phyloP scores from a whole-genome alignment of 2,797 vertebrate species.

The Neosilurus hyrtlii region DNA sequence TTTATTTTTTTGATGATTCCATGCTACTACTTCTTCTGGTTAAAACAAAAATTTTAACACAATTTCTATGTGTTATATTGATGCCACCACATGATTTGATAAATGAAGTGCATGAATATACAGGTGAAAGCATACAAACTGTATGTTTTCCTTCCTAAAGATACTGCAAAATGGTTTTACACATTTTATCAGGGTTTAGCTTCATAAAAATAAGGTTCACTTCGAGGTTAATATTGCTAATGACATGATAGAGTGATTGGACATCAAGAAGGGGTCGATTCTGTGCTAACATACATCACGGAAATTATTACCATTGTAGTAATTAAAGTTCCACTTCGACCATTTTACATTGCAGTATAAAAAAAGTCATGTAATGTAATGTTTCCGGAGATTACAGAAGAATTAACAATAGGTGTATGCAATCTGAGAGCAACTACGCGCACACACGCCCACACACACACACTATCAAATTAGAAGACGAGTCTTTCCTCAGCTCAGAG shows the following conservation, averaged over 20 bases:
- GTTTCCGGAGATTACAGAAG: neutral
- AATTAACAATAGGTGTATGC: neutral
- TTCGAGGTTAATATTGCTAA: neutral
- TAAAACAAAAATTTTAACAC: neutral
- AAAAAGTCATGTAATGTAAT: neutral
- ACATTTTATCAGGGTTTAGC: neutral
- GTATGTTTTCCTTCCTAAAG: neutral
- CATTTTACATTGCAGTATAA: neutral
- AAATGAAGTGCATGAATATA: neutral
- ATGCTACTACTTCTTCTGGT: neutral
- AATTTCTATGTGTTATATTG: neutral
- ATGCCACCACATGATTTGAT: neutral
- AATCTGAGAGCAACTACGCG: neutral
- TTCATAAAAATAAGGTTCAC: neutral
- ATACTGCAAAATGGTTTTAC: no score
- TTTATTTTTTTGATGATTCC: neutral
- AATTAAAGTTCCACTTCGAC: conserved; percentile 9
- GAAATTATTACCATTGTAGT: conserved; percentile 11
- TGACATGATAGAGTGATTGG: neutral
- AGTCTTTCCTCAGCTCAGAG: conserved; percentile 4
- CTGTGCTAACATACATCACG: neutral
- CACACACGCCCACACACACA: neutral
- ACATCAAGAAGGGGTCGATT: neutral
- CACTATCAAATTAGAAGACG: conserved; percentile 27
- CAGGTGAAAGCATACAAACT: neutral